A percentile compares a stretch with the other conserved stretches of the same genome.
Conservation (phyloP, 2,113 vertebrate genomes). For the Alaudala cheleensis region DNA sequence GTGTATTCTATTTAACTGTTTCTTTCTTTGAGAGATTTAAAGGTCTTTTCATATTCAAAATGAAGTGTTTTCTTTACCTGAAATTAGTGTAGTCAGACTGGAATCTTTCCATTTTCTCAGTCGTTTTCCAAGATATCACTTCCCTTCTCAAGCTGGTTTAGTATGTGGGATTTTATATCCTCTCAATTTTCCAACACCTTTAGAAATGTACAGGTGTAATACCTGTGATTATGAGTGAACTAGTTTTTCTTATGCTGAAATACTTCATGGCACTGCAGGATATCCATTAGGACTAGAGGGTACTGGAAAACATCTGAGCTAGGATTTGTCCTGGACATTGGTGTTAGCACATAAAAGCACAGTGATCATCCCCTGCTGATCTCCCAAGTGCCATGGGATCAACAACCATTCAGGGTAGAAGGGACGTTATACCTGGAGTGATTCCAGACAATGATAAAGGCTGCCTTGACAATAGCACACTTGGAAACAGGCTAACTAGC, state of each 20-base stretch:
- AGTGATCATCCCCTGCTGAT: neutral
- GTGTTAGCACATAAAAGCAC: neutral
- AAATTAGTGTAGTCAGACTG: neutral
- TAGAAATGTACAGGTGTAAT: neutral
- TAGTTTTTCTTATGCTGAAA: neutral
- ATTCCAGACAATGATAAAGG: neutral
- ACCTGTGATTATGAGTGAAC: neutral
- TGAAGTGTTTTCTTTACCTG: neutral
- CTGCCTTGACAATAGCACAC: neutral
- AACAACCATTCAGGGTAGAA: neutral
- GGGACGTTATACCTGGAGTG: accelerated
- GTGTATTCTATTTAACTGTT: neutral
- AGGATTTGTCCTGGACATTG: neutral
- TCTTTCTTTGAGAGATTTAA: neutral
- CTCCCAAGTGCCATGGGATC: neutral
- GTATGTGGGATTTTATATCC: neutral
- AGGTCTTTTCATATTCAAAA: neutral
- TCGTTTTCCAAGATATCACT: neutral
- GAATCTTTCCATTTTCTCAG: neutral
- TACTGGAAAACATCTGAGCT: neutral
- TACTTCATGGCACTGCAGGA: neutral
- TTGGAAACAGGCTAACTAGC: neutral
- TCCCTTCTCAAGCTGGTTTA: neutral
- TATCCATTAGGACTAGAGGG: neutral
- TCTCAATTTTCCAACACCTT: neutral